These are phyloP conservation scores for Poliocrania exsul DNA, from an alignment of 2,797 vertebrate genomes.

Conservation along the genomic window DNA sequence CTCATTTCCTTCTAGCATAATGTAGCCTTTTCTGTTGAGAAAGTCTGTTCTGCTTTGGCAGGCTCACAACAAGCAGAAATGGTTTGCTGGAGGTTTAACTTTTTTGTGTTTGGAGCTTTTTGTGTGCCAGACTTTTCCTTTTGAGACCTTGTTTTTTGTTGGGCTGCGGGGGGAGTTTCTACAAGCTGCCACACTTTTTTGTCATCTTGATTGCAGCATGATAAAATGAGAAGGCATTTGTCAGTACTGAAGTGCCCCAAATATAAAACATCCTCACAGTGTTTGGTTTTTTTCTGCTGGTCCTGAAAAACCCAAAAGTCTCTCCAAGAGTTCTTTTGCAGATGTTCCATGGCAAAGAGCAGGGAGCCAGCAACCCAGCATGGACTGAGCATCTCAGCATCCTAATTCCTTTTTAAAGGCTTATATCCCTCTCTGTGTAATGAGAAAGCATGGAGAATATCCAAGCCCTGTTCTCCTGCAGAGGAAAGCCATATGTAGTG, in stretches of 20 bases:
- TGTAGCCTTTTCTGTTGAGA: conserved; percentile 67
- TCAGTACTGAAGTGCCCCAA: conserved; percentile 18
- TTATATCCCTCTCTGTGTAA: background rate
- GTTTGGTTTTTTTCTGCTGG: conserved; percentile 9
- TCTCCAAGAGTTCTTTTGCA: conserved; percentile 24
- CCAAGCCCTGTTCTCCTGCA: background rate
- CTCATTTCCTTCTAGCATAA: conserved; percentile 71
- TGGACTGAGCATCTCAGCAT: background rate
- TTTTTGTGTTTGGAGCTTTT: conserved; percentile 62
- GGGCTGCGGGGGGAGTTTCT: conserved; percentile 2
- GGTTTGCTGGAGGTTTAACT: conserved; percentile 62
- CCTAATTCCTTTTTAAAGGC: background rate
- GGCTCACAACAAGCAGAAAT: conserved; percentile 57
- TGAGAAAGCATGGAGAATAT: background rate
- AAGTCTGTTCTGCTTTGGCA: conserved; percentile 67
- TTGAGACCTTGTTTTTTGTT: conserved; percentile 46
- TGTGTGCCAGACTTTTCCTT: conserved; percentile 56
- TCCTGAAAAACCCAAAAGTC: conserved; percentile 9
- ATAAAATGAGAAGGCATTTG: conserved; percentile 47
- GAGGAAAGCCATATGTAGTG: background rate
- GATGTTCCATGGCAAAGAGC: background rate
- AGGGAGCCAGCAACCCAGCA: conserved; percentile 3
- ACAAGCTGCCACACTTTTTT: conserved; percentile 54
- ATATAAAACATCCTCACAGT: conserved; percentile 2
- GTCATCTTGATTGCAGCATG: conserved; percentile 47